These are phyloP conservation scores for Brachionus sp. DNA, from an alignment of 1,140 invertebrate species.

Conservation along the genomic window DNA sequence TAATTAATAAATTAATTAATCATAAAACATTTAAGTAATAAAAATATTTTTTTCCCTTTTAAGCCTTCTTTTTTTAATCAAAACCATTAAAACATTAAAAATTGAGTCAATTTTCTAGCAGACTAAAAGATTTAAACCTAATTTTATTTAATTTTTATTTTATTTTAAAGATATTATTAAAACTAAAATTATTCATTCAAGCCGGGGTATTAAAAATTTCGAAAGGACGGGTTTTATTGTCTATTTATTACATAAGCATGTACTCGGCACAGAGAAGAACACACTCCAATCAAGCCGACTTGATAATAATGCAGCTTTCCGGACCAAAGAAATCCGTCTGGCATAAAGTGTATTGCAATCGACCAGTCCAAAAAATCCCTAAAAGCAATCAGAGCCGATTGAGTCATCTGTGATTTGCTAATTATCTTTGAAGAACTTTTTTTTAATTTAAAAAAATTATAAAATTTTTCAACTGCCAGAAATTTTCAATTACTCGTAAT, in stretches of 20 bases:
- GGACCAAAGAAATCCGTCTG: constrained; percentile 41
- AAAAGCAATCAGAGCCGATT: constrained; percentile 15
- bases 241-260: constrained; percentile 40
- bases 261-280: constrained; percentile 26
- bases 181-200: not conserved
- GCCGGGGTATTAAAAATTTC: not conserved
- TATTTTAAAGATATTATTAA: not conserved
- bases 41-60: no score
- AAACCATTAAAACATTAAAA: no score
- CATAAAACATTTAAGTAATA: no score
- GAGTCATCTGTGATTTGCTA: constrained; percentile 18
- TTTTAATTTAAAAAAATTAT: not conserved
- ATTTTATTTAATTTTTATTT: not conserved
- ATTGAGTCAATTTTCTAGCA: no score
- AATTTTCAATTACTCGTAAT: constrained; percentile 10
- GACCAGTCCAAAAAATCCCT: constrained; percentile 44
- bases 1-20: no score
- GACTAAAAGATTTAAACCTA: no score
- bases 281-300: constrained; percentile 24
- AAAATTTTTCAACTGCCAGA: not conserved
- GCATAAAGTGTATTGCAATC: constrained; percentile 44
- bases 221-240: constrained; percentile 24
- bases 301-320: constrained; percentile 28
- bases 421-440: constrained; percentile 26
- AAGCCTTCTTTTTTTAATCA: no score